Conservation (phyloP, 2,113 vertebrate species). For the Ptilonorhynchus violaceus region DNA sequence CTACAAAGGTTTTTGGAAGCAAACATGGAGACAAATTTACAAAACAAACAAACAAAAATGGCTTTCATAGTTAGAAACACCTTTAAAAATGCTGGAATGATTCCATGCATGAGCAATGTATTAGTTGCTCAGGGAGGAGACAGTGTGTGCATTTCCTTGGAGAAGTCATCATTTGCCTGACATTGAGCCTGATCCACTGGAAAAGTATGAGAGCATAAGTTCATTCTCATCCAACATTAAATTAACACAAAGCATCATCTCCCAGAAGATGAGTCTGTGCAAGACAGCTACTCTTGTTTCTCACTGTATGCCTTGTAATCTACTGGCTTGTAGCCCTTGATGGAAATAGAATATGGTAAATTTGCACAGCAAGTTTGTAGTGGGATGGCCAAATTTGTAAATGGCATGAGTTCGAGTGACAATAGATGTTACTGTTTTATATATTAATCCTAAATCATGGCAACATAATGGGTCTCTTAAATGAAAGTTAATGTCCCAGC, state of each 20-base stretch:
- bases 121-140: slow-evolving; percentile 19
- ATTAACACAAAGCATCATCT: slow-evolving; percentile 12
- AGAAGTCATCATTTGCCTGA: neutral
- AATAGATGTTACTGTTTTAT: neutral
- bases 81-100: neutral
- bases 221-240: slow-evolving; percentile 37
- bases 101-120: neutral
- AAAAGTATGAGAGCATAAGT: slow-evolving; percentile 10
- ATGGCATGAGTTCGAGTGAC: neutral
- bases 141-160: neutral
- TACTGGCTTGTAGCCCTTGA: neutral
- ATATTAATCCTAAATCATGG: neutral
- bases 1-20: neutral
- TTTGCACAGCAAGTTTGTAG: neutral
- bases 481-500: neutral
- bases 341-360: neutral
- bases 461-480: neutral
- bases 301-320: neutral
- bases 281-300: neutral
- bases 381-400: neutral
- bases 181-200: neutral
- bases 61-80: neutral
- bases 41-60: neutral
- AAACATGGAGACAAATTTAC: neutral
- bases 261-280: neutral